Base-by-base conservation (phyloP, 2,888 invertebrate genomes). In the Halocaridina rubra region DNA sequence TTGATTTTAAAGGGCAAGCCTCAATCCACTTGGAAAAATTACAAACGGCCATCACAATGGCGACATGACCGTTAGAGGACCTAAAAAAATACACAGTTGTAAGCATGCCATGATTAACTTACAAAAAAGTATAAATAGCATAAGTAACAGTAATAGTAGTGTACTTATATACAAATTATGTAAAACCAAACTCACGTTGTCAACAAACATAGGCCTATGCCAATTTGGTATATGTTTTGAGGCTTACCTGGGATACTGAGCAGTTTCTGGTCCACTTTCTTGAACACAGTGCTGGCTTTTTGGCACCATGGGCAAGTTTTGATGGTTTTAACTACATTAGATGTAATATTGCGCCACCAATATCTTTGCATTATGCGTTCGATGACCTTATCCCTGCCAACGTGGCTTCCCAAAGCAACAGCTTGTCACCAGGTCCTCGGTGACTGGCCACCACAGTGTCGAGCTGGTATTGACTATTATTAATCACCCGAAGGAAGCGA, bases 341-440 rank as follows among this genome's bases (percentile, higher is more conserved):
- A 10, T 76, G 30, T 59, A 57, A 57, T 33, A 27, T 76, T 76
- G 32, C 57, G 76, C 76, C 57, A 53, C 76, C 53, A 76, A 76
- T 53, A 76, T 76, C 76, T 76, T 53, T 76, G 76, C 76, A 76
- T 76, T 57, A 76, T 24, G 59, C 76, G 24, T 13, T 57, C 57
- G 1, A 57, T 13, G 5, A 27, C 24, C 29, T 57, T 22, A 29
- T 27, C 57, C 13, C 24, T 57, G 16, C 76, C 22, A 53, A 74
- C 39, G 5, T 39, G 74, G 7, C 22, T 46, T 32, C 33, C 74
- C 33, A 39, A 74, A 46, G 39, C 8, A 13, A 74, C 4, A 33
- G 19, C 19, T 39, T 53, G 53, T 53, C 3, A 53, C 53, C 53
- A 53, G 53, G 16, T 53, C 53, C 53, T 13, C 53, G n/a, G 53